A percentile compares a stretch with the other conserved stretches of the same genome.
phyloP scores from a whole-genome alignment of 2,113 vertebrate species.

The Lasiurus cinereus region DNA sequence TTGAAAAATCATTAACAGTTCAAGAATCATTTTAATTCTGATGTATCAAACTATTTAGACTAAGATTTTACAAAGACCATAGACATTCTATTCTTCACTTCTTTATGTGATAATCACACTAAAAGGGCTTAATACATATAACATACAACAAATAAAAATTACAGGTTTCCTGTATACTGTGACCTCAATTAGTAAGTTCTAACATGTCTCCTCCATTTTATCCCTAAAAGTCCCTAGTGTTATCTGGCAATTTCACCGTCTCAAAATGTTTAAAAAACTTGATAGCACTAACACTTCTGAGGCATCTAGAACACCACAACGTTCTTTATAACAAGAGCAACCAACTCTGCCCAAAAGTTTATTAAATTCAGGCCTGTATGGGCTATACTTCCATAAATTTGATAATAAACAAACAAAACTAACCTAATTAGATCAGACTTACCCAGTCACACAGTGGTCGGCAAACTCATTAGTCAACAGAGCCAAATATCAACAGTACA shows the following conservation, averaged over 20 bases:
- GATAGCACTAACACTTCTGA: slow-evolving; percentile 13
- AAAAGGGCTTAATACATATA: neutral
- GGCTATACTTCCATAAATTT: slow-evolving; percentile 30
- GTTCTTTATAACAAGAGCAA: neutral
- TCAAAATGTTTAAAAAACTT: neutral
- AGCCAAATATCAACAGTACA: too few species aligned
- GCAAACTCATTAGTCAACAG: too few species aligned
- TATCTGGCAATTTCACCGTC: slow-evolving; percentile 5
- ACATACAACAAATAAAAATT: neutral
- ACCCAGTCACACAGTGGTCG: too few species aligned
- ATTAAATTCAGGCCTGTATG: neutral
- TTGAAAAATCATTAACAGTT: neutral
- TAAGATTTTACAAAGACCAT: slow-evolving; percentile 38
- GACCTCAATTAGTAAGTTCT: slow-evolving; percentile 29
- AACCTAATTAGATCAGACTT: neutral
- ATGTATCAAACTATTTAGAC: neutral
- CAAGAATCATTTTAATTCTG: neutral
- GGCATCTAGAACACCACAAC: neutral
- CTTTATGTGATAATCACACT: neutral
- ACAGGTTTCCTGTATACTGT: neutral
- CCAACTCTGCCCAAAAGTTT: slow-evolving; percentile 13
- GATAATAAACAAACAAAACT: neutral
- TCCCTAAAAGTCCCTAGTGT: neutral
- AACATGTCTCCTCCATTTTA: neutral
- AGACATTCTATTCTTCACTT: slow-evolving; percentile 11